Percentiles rank a stretch among this genome's conserved stretches.
These are phyloP conservation scores for Odontamblyopus lacepedii DNA, from an alignment of 2,797 vertebrate species.

Conservation along the genomic window DNA sequence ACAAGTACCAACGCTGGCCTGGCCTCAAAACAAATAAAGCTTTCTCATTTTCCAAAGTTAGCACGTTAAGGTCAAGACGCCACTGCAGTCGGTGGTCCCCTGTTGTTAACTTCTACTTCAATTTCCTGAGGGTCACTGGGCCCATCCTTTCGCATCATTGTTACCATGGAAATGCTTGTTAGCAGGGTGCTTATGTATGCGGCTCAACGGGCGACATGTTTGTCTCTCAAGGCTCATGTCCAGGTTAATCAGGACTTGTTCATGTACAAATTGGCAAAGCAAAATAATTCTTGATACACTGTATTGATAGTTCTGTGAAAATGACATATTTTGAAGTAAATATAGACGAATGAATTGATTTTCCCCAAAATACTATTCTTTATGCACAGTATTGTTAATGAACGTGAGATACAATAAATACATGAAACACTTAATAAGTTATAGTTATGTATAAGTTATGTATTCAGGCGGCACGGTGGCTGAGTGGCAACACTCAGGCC, in stretches of 20 bases:
- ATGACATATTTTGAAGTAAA: too few relatives aligned
- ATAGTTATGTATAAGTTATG: too few relatives aligned
- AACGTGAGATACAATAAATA: too few relatives aligned
- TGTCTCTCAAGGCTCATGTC: slow-evolving; percentile 39
- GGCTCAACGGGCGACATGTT: slow-evolving; percentile 43
- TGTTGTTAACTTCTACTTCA: slow-evolving; percentile 56
- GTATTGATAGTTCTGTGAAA: too few relatives aligned
- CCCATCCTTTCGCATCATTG: slow-evolving; percentile 39
- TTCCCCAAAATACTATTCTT: too few relatives aligned
- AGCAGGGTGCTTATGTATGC: slow-evolving; percentile 40
- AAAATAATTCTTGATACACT: not conserved
- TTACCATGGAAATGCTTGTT: slow-evolving; percentile 65
- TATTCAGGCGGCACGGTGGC: too few relatives aligned
- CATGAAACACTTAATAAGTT: too few relatives aligned
- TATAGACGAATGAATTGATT: too few relatives aligned
- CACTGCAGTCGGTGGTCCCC: slow-evolving; percentile 50
- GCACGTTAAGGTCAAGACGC: slow-evolving; percentile 39
- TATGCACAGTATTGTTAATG: too few relatives aligned
- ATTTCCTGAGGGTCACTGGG: slow-evolving; percentile 63
- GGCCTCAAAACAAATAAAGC: slow-evolving; percentile 48
- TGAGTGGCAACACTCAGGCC: too few relatives aligned
- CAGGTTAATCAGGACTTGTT: slow-evolving; percentile 39
- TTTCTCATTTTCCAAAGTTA: slow-evolving; percentile 24
- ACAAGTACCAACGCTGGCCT: slow-evolving; percentile 6
- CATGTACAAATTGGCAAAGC: slow-evolving; percentile 4